Conservation (phyloP, 1,140 invertebrate species). For the Drosophila dunni region DNA sequence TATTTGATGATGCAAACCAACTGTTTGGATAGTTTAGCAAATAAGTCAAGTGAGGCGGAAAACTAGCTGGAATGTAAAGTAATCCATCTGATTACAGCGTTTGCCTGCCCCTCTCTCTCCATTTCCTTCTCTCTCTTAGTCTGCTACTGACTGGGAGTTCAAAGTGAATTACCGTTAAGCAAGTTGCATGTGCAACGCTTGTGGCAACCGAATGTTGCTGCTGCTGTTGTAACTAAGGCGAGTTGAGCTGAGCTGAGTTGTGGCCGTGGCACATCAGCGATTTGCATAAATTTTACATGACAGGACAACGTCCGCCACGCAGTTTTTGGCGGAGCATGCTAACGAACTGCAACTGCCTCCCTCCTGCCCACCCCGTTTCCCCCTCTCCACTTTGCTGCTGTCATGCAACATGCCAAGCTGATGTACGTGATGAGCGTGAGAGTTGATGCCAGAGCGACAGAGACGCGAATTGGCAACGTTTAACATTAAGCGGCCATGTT, state of each 20-base stretch:
- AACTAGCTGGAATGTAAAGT: constrained; percentile 50
- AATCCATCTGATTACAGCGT: constrained; percentile 64
- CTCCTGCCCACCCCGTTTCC: not conserved
- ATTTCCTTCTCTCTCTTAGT: not conserved
- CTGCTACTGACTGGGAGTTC: constrained; percentile 6
- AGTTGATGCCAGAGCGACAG: constrained; percentile 31
- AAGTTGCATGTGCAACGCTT: constrained; percentile 60
- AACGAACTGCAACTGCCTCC: constrained; percentile 70
- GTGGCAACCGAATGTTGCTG: constrained; percentile 13
- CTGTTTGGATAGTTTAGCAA: constrained; percentile 52
- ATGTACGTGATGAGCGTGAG: constrained; percentile 60
- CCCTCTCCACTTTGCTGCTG: not conserved
- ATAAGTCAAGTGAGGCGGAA: constrained; percentile 63
- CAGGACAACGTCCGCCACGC: constrained; percentile 61
- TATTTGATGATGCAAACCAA: constrained; percentile 61
- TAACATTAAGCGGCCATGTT: constrained; percentile 81
- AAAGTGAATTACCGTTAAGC: constrained; percentile 78
- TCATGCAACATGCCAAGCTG: constrained; percentile 18
- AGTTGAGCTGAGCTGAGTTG: constrained; percentile 7
- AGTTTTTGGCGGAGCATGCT: constrained; percentile 64
- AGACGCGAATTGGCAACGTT: constrained; percentile 72
- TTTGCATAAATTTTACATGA: constrained; percentile 76
- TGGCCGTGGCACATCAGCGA: constrained; percentile 51
- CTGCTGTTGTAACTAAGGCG: constrained; percentile 12
- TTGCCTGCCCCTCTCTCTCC: constrained; percentile 12